phyloP scores from a whole-genome alignment of 2,888 invertebrate species.

The Glyphotaelius pellucidus region DNA sequence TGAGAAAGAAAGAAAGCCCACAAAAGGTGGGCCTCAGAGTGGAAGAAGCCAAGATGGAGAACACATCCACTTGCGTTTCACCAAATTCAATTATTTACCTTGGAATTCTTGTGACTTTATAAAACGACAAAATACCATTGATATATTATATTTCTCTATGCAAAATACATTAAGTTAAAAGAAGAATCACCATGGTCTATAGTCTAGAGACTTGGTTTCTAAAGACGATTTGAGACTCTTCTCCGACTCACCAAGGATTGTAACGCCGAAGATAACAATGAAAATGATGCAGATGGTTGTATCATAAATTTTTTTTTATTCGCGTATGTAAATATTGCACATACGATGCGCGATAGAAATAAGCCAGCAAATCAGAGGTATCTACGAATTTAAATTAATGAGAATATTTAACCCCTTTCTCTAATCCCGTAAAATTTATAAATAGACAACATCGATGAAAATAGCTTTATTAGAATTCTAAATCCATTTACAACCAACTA shows the following conservation, averaged over 20 bases:
- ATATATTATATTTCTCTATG: too few species aligned
- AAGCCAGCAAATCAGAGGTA: not conserved
- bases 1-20: not conserved
- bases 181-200: not conserved
- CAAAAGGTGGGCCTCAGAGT: not conserved
- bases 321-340: not conserved
- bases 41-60: not conserved
- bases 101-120: not conserved
- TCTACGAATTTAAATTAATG: not conserved
- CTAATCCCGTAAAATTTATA: not conserved
- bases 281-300: not conserved
- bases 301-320: too few species aligned
- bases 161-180: not conserved
- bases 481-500: not conserved
- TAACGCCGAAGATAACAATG: not conserved
- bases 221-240: not conserved
- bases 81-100: not conserved
- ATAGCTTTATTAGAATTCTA: not conserved
- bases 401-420: not conserved
- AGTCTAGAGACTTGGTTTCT: not conserved
- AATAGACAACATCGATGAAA: not conserved
- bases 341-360: not conserved
- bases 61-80: not conserved
- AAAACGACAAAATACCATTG: not conserved
- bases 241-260: not conserved